phyloP scores from a whole-genome alignment of 2,797 vertebrate species.

The Rallus crepitans region DNA sequence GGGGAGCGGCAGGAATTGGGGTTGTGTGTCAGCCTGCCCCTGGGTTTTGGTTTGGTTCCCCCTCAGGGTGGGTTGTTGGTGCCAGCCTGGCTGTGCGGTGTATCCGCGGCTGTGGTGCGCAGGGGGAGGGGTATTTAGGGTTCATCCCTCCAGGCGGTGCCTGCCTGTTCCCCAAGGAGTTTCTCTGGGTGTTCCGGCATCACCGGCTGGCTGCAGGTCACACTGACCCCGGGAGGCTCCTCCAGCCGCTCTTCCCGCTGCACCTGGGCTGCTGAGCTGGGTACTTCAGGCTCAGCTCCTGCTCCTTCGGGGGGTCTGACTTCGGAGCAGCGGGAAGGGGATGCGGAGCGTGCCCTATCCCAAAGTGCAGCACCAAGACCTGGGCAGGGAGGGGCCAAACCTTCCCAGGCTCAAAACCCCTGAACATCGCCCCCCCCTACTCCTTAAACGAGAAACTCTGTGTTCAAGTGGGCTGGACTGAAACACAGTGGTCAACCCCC shows the following conservation, averaged over 20 bases:
- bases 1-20: too few relatives aligned
- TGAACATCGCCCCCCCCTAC: background rate
- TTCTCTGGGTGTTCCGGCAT: background rate
- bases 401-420: background rate
- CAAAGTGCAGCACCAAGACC: background rate
- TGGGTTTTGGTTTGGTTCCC: background rate
- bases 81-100: too few relatives aligned
- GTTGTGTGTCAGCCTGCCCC: too few relatives aligned
- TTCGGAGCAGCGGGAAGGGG: background rate
- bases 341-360: accelerated
- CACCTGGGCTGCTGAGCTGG: background rate
- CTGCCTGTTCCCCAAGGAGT: accelerated
- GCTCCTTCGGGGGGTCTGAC: background rate
- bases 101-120: too few relatives aligned
- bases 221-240: accelerated
- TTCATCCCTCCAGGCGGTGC: accelerated
- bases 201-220: accelerated
- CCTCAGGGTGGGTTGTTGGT: too few relatives aligned
- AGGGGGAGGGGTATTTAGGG: background rate
- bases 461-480: slow-evolving; percentile 18
- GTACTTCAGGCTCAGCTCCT: background rate
- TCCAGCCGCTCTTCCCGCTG: accelerated
- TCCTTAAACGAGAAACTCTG: background rate
- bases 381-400: background rate
- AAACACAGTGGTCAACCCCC: background rate